Percentiles rank a stretch among this genome's conserved stretches.
Conservation (phyloP, 2,888 invertebrate species). For the Balanococcus diminutus region DNA sequence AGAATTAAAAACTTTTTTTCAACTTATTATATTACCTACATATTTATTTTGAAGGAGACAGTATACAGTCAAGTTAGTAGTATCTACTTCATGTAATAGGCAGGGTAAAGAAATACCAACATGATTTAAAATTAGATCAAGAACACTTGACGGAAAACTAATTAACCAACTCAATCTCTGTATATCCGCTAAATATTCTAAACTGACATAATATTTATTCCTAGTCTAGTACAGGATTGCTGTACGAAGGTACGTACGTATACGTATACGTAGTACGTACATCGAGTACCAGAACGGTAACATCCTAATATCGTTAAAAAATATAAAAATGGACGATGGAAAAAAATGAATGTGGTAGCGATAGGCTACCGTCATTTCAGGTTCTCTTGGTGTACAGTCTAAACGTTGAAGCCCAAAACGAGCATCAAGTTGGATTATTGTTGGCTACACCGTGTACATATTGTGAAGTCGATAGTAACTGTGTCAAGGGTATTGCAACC, state of each 20-base stretch:
- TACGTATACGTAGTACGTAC: neutral
- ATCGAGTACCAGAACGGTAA: neutral
- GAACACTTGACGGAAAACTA: conserved; percentile 51
- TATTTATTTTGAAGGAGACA: neutral
- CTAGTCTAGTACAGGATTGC: neutral
- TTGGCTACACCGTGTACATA: conserved; percentile 50
- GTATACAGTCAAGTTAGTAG: no score
- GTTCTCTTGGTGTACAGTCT: neutral
- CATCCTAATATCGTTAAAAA: neutral
- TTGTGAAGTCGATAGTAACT: conserved; percentile 55
- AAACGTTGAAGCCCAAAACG: conserved; percentile 46
- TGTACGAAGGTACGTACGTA: no score
- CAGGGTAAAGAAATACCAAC: neutral
- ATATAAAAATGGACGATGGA: conserved; percentile 6
- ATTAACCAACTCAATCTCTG: conserved; percentile 46
- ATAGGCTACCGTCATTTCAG: neutral
- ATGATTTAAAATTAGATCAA: conserved; percentile 46
- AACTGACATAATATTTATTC: neutral
- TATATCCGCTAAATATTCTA: conserved; percentile 45
- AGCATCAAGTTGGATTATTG: conserved; percentile 52
- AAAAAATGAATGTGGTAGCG: conserved; percentile 42
- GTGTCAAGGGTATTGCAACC: conserved; percentile 54
- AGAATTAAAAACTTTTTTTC: neutral
- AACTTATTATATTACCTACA: neutral
- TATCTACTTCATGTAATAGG: neutral